Base-by-base conservation (phyloP, 2,888 invertebrate genomes). In the Dynastes grantii region DNA sequence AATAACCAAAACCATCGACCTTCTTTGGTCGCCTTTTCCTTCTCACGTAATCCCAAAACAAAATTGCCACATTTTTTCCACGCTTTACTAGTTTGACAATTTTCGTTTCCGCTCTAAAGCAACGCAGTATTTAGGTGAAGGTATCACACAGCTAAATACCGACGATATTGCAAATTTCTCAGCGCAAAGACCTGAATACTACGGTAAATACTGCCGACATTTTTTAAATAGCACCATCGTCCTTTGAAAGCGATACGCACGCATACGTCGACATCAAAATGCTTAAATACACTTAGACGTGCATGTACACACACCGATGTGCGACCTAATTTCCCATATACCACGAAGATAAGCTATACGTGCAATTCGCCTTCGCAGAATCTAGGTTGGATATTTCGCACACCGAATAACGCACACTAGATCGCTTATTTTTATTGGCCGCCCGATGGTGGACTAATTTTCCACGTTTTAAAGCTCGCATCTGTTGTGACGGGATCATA, bases 331-430 rank as follows among this genome's bases (percentile, higher is more conserved):
- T 58, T 58, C 22, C 55, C 55, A 27, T 58, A 27, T 58, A 58
- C 22, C 55, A 6, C 55, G 9, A 58, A 22, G 55, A 58, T 58
- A 58, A 58, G 55, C 55, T 58, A 27, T 16, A 37, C 32, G 32
- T 37, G 32, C 32, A 37, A 37, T 16, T 58, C 45, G 55, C 55
- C 55, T 58, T 58, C 16, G 55, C 27, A 27, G 55, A 73, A 73
- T 58, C 58, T 73, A 73, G 73, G 73, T 73, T 73, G 73, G 58
- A 73, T 73, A 73, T 58, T 73, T 73, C 70, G 70, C 64, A 37
- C 64, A 11, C 45, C 11, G 11, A 40, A 40, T 40, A 9, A 40
- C 9, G 55, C 55, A 16, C 55, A 8, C 29, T 13, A 16, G 45
- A 67, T 67, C 67, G 67, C 67, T 67, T 67, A 67, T 67, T 67